phyloP scores from a whole-genome alignment of 1,140 invertebrate genomes.

The Belonocnema kinseyi region DNA sequence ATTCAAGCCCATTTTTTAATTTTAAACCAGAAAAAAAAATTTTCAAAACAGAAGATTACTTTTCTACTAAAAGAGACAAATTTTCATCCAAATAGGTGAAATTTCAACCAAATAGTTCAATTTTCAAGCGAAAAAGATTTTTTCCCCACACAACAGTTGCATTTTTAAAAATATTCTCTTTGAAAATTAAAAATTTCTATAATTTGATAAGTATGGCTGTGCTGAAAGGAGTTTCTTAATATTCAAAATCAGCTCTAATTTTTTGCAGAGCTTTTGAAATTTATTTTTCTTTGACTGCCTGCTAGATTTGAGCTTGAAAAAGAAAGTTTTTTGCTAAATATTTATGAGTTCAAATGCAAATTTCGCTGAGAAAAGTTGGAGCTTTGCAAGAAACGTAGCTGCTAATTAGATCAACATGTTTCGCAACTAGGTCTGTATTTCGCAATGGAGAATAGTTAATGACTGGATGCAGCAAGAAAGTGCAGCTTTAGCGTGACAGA shows the following conservation, averaged over 20 bases:
- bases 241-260: neutral
- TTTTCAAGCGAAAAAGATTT: no score
- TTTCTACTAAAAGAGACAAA: no score
- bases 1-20: no score
- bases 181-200: no score
- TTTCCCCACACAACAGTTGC: no score
- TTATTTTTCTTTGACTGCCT: neutral
- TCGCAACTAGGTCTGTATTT: slow-evolving; percentile 11
- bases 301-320: neutral
- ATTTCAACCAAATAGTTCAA: no score
- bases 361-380: neutral
- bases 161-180: no score
- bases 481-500: neutral
- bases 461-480: neutral
- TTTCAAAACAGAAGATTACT: no score
- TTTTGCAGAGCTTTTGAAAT: neutral
- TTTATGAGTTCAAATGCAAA: slow-evolving; percentile 12
- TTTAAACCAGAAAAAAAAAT: no score
- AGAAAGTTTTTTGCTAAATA: neutral
- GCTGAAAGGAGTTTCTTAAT: no score
- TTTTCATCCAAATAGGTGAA: no score
- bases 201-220: no score
- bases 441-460: neutral
- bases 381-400: slow-evolving; percentile 24
- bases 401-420: slow-evolving; percentile 28